These are phyloP conservation scores for Gymnothorax reevesii DNA, from an alignment of 2,797 vertebrate genomes.

Conservation along the genomic window DNA sequence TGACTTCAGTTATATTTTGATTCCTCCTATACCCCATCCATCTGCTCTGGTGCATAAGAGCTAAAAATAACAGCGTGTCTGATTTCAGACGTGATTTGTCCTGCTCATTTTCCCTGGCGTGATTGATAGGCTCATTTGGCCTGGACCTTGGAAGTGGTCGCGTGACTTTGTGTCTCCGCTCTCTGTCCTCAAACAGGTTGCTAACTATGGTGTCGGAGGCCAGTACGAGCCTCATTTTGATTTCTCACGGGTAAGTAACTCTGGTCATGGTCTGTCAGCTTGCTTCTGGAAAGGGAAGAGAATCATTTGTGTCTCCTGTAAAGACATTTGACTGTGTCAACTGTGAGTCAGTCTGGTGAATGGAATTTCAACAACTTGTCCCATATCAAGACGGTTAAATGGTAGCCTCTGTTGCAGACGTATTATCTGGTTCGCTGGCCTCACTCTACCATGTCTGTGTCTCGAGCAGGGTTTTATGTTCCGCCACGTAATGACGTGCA, in stretches of 20 bases:
- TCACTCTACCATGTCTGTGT: too few species aligned
- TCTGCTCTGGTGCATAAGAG: background rate
- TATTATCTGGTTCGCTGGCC: too few species aligned
- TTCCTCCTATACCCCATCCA: background rate
- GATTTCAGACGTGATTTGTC: background rate
- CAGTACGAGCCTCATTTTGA: conserved; percentile 98
- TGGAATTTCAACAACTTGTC: background rate
- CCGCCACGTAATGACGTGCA: too few species aligned
- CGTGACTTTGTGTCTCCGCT: background rate
- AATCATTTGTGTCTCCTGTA: background rate
- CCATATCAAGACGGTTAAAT: background rate
- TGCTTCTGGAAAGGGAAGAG: background rate
- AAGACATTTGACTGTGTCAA: background rate
- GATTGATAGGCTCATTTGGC: background rate
- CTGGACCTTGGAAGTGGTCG: background rate
- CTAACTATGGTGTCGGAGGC: conserved; percentile 97
- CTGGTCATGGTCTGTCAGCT: background rate
- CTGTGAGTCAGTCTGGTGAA: background rate
- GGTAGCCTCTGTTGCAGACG: too few species aligned
- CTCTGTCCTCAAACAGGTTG: conserved; percentile 74
- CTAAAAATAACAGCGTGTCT: background rate
- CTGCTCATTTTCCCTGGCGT: background rate
- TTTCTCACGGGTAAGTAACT: conserved; percentile 91
- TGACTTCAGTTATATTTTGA: background rate
- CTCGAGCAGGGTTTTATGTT: too few species aligned